Evolutionary conservation across 2,888 invertebrate genomes (phyloP), one percentile per base, ranked within the genome.

Genomic region (Brachyptera putata): DNA sequence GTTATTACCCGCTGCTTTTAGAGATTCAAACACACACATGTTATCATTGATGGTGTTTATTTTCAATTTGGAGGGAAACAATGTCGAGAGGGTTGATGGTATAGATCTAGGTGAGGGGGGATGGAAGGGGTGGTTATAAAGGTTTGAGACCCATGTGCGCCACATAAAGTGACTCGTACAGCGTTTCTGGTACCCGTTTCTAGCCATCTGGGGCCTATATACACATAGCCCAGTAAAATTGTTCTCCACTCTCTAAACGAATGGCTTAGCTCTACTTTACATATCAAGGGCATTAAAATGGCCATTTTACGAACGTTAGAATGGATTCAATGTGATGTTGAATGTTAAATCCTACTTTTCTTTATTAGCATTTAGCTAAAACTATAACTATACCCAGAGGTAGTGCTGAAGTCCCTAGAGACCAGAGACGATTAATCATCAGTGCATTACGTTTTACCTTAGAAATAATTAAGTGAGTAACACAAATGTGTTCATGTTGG

Each of bases 81-180:
- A n/a, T n/a, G n/a, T n/a, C n/a, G n/a, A n/a, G n/a, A n/a, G n/a
- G n/a, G n/a, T n/a, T n/a, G n/a, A n/a, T n/a, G n/a, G n/a, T n/a
- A n/a, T n/a, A n/a, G n/a, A 30, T 30, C 30, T 7, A 7, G 30
- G 30, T 30, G 30, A 30, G 30, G 30, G 30, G 43, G 11, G 21
- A 43, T 16, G 43, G 43, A 4, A 21, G 18, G 39, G 21, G 43
- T 3, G 18, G 16, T 18, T 43, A 16, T 18, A 21, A 43, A 43
- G 43, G 43, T 43, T 43, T 11, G 49, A 61, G 60, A 48, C 60
- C 56, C 60, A 61, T 61, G 60, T 61, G 60, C 49, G 49, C 49
- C 39, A n/a, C 49, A 30, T 50, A n/a, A 53, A 43, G 43, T 36
- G 53, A 41, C 37, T 50, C 56, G 50, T 57, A 56, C 56, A 61